Percentiles rank a stretch among this genome's conserved stretches.
Conservation (phyloP, 2,113 vertebrate genomes). For the Scalopus aquaticus region DNA sequence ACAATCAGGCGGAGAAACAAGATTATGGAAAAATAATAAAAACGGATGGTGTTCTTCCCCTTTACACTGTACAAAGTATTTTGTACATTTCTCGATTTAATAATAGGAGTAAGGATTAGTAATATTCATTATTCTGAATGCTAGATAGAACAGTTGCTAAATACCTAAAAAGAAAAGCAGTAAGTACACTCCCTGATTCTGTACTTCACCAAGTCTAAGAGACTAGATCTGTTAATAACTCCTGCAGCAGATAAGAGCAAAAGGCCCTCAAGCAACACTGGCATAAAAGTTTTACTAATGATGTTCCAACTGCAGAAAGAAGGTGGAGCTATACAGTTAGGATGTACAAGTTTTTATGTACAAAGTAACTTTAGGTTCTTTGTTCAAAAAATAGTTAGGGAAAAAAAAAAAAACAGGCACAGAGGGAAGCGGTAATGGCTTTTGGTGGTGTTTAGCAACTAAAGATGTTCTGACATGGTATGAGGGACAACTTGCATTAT, state of each 20-base stretch:
- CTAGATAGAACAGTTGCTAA: not conserved
- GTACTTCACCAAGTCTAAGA: not conserved
- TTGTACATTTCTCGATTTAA: not conserved
- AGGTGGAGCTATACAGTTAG: not conserved
- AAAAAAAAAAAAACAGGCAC: not conserved
- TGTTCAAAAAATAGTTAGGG: not conserved
- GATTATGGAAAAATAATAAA: not conserved
- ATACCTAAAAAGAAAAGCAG: not conserved
- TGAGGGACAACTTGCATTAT: not conserved
- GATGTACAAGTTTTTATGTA: not conserved
- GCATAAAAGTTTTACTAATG: not conserved
- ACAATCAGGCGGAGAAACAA: not conserved
- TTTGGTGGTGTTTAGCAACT: not conserved
- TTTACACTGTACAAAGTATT: not conserved
- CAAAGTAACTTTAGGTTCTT: not conserved
- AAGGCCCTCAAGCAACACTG: not conserved
- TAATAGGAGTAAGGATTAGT: not conserved
- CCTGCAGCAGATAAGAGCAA: not conserved
- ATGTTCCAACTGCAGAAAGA: not conserved
- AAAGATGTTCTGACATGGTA: not conserved
- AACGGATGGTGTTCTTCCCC: not conserved
- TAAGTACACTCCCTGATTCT: not conserved
- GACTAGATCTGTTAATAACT: not conserved
- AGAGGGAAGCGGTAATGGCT: not conserved
- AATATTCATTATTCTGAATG: not conserved